These are phyloP conservation scores for Caranx ignobilis DNA, from an alignment of 2,113 vertebrate genomes.

Conservation along the genomic window DNA sequence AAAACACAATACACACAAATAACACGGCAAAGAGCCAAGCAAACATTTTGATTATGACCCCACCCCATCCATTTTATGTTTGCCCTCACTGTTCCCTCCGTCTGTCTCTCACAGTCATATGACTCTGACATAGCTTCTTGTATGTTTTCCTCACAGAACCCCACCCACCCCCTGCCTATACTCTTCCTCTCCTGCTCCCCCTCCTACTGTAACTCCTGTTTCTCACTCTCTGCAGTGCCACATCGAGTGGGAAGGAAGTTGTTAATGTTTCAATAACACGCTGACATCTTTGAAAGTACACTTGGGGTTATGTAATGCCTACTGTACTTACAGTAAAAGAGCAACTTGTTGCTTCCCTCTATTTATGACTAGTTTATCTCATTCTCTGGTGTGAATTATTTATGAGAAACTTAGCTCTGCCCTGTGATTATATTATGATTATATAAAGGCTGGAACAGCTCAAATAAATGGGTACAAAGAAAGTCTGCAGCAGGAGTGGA, in stretches of 20 bases:
- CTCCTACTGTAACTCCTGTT: conserved; percentile 23
- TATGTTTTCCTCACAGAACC: conserved; percentile 30
- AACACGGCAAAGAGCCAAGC: neutral
- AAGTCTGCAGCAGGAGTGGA: neutral
- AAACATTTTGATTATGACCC: conserved; percentile 5
- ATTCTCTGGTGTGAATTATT: neutral
- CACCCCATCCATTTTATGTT: conserved; percentile 22
- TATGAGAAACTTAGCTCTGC: neutral
- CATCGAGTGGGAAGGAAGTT: conserved; percentile 58
- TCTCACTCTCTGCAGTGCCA: conserved; percentile 22
- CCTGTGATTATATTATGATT: neutral
- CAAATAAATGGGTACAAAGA: neutral
- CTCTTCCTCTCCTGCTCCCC: neutral
- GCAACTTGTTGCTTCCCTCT: conserved; percentile 2
- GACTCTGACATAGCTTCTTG: conserved; percentile 17
- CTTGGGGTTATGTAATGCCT: conserved; percentile 34
- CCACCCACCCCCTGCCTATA: neutral
- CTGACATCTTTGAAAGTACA: conserved; percentile 23
- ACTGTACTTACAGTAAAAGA: conserved; percentile 9
- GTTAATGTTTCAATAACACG: conserved; percentile 34
- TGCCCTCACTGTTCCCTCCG: neutral
- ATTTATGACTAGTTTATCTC: neutral
- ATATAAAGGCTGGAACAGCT: neutral
- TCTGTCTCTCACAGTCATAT: neutral
- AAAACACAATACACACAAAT: conserved; percentile 34